Conservation (phyloP, 2,113 vertebrate genomes). For the Guaruba guarouba region DNA sequence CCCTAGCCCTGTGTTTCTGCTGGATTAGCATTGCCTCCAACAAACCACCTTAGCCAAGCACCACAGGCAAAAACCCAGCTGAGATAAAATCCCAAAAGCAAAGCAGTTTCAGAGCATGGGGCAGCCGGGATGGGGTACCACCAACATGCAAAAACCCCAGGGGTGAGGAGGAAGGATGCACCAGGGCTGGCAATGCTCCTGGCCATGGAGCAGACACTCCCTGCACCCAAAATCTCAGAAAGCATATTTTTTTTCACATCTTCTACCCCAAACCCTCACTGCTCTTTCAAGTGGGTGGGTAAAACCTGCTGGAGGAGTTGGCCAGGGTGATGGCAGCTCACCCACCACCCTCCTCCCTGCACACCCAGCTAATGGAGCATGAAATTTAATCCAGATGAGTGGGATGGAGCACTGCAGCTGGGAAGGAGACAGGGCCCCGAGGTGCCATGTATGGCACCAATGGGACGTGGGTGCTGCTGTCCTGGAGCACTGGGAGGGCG, state of each 20-base stretch:
- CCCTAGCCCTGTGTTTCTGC: not conserved
- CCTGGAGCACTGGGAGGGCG: not conserved
- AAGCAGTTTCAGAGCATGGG: not conserved
- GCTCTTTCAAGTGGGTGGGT: not conserved
- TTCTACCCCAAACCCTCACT: not conserved
- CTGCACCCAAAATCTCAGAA: not conserved
- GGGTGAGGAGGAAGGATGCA: not conserved
- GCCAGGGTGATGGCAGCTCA: not conserved
- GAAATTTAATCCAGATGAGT: not conserved
- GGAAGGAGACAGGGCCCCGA: not conserved
- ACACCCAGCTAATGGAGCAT: fast-evolving
- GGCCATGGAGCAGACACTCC: not conserved
- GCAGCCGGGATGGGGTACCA: fast-evolving
- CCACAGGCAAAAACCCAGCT: not conserved
- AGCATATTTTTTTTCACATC: fast-evolving
- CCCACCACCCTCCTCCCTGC: not conserved
- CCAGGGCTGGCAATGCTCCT: fast-evolving
- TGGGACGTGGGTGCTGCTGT: not conserved
- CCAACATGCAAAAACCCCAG: not conserved
- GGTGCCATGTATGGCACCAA: not conserved
- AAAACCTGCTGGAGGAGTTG: not conserved
- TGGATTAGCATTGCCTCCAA: not conserved
- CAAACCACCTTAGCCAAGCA: not conserved
- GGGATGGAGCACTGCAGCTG: fast-evolving
- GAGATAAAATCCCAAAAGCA: not conserved